These are phyloP conservation scores for Morpho deidamia DNA, from an alignment of 2,888 invertebrate genomes.

Conservation along the genomic window DNA sequence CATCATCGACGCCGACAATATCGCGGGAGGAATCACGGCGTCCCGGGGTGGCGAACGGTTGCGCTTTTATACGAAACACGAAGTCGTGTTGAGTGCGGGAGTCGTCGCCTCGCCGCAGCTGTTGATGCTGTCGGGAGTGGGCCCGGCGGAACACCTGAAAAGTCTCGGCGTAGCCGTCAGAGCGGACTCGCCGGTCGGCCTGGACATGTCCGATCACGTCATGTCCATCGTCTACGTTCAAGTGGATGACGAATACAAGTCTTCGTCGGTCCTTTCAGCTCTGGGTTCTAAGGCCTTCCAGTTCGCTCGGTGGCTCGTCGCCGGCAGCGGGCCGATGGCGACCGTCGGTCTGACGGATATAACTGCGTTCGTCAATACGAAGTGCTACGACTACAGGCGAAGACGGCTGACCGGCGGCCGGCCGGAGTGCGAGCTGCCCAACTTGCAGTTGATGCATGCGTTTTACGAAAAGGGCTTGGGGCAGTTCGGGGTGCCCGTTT, in stretches of 20 bases:
- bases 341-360: slow-evolving; percentile 48
- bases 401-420: slow-evolving; percentile 31
- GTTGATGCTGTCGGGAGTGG: slow-evolving; percentile 53
- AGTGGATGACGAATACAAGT: slow-evolving; percentile 30
- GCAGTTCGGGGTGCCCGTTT: slow-evolving; percentile 18
- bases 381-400: slow-evolving; percentile 40
- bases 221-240: slow-evolving; percentile 35
- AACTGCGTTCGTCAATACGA: slow-evolving; percentile 40
- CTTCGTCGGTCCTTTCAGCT: slow-evolving; percentile 12
- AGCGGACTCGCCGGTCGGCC: slow-evolving; percentile 46
- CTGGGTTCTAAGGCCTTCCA: slow-evolving; percentile 20
- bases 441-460: slow-evolving; percentile 41
- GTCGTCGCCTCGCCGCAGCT: slow-evolving; percentile 50
- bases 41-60: slow-evolving; percentile 22
- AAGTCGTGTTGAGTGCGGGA: slow-evolving; percentile 54
- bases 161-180: slow-evolving; percentile 35
- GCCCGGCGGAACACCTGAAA: slow-evolving; percentile 40
- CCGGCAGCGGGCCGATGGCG: slow-evolving; percentile 37
- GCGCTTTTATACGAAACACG: slow-evolving; percentile 37
- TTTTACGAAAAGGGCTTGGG: slow-evolving; percentile 35
- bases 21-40: slow-evolving; percentile 41
- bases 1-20: slow-evolving; percentile 37
- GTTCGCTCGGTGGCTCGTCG: slow-evolving; percentile 28
- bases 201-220: slow-evolving; percentile 46
- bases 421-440: slow-evolving; percentile 42